Evolutionary conservation across 2,888 invertebrate species (phyloP).

Genomic region (Therioaphis trifolii): DNA sequence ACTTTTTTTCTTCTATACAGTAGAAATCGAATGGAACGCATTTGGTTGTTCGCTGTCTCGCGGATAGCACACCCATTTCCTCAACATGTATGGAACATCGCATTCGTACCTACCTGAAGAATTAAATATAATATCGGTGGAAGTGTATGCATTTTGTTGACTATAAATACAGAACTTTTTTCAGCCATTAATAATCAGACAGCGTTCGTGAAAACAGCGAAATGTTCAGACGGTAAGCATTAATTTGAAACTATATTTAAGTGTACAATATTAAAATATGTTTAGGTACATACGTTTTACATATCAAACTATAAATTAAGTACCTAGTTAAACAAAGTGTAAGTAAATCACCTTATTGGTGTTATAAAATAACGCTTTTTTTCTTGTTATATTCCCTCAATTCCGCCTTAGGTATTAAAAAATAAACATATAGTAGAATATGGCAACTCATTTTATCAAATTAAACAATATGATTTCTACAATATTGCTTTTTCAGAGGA

Average conservation of each 20-base stretch:
- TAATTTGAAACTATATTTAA: neutral
- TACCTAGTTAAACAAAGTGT: too few relatives aligned
- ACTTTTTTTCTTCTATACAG: constrained; percentile 54
- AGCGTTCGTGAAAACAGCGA: constrained; percentile 28
- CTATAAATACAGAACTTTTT: neutral
- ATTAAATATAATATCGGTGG: constrained; percentile 24
- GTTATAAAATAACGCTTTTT: too few relatives aligned
- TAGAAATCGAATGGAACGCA: constrained; percentile 60
- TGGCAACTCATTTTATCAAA: too few relatives aligned
- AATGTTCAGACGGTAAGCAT: constrained; percentile 25
- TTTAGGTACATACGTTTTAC: too few relatives aligned
- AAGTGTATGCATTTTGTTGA: neutral
- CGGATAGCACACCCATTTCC: constrained; percentile 60
- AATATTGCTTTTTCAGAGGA: too few relatives aligned
- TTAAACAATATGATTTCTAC: too few relatives aligned
- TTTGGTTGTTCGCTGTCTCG: constrained; percentile 53
- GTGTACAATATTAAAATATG: too few relatives aligned
- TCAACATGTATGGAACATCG: neutral
- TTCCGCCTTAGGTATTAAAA: too few relatives aligned
- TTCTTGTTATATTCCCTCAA: too few relatives aligned
- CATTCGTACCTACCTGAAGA: constrained; percentile 28
- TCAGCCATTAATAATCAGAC: constrained; percentile 8
- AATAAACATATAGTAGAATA: too few relatives aligned
- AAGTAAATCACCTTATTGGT: too few relatives aligned
- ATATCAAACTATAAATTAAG: too few relatives aligned